Evolutionary conservation across 2,888 invertebrate genomes (phyloP), one percentile per base, ranked within the genome.

Genomic region (Meghimatium bilineatum): DNA sequence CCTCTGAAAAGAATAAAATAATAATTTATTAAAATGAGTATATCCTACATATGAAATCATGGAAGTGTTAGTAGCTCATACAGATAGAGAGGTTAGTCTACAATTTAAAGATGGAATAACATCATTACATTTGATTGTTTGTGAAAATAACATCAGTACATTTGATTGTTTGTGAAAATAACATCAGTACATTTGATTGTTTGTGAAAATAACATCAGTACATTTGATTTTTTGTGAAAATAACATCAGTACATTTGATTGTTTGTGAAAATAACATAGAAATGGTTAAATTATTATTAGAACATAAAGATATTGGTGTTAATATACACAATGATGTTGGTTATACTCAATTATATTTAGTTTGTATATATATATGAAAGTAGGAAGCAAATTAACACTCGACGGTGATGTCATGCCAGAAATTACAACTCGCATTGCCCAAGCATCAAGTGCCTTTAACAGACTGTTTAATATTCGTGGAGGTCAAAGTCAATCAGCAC

Each of bases 201-300:
- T 67, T 32, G 34, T 56, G 17, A 56, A 34, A 34, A 67, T 67
- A 67, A 67, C 17, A 67, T 34, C n/a, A n/a, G n/a, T n/a, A n/a
- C n/a, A n/a, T n/a, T n/a, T n/a, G n/a, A n/a, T n/a, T n/a, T n/a
- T n/a, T n/a, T n/a, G n/a, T n/a, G n/a, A n/a, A n/a, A 32, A 34
- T 34, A 20, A 20, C 67, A 29, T 29, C 34, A 32, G 32, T 67
- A 67, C 67, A 67, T 67, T n/a, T n/a, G n/a, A 67, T 67, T 34
- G 67, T 29, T 67, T 32, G 34, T 56, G 17, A 56, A 34, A 34
- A 67, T 67, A 67, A 67, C 17, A 67, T 34, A 34, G 67, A 67
- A 67, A 67, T 67, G 34, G 32, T 67, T 67, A 67, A 67, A 67
- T 10, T 67, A 67, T 67, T 67, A 34, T 67, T 67, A 67, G 34